Base-by-base conservation (phyloP, 2,888 invertebrate genomes). In the Clunio marinus region DNA sequence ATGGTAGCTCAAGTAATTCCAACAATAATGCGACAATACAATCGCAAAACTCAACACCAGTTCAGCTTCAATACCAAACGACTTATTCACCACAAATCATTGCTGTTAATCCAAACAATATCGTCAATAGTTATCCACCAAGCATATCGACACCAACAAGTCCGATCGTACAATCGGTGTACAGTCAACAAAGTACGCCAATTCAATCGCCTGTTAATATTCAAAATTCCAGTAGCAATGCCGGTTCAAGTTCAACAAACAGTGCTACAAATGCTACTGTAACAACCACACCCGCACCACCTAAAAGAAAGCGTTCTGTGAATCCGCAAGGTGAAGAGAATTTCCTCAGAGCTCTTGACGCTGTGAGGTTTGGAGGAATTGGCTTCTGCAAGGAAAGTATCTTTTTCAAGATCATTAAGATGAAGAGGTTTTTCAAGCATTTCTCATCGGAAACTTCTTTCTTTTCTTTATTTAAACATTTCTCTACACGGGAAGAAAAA, bases 261-360 rank as follows among this genome's bases (percentile, higher is more conserved):
- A 51, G 70, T 63, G 72, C 76, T 68, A 71, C 72, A 57, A 76
- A 77, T 55, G 79, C 80, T 51, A 76, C 76, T 73, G 70, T 75
- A 69, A 75, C 75, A 73, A 75, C 75, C 71, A 80, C 78, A 37
- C 79, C 79, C 27, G 77, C 80, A 25, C 81, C 80, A 70, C 81
- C 81, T 5, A 88, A 88, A 73, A 83, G 89, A 45, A 87, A 89
- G 73, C 83, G 91, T 70, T 85, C 87, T 66, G 85, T 86, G 66
- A 90, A 91, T 78, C 91, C 91, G 0, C 91, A 91, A 76, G 86
- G 88, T 1, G 90, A 89, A 74, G 90, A 91, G 75, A 91, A 91
- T 76, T 91, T 91, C 77, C 87, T 89, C 71, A 81, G 87, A 35
- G 91, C 91, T 0, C 78, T 91, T 62, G 91, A 91, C 75, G 91